phyloP scores from a whole-genome alignment of 2,113 vertebrate species.

The Hystrix brachyura region DNA sequence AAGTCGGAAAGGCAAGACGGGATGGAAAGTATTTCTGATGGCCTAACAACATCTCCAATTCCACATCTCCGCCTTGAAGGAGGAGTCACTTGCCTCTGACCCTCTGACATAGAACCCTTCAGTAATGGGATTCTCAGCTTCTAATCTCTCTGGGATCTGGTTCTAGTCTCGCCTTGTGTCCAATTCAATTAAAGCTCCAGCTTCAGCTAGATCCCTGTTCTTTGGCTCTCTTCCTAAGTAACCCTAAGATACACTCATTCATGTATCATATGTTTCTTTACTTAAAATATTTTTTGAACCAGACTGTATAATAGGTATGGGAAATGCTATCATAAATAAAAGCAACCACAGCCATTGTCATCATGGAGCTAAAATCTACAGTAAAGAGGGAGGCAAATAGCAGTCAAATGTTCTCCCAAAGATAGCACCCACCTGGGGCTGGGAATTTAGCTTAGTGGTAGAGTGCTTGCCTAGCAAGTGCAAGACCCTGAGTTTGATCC shows the following conservation, averaged over 20 bases:
- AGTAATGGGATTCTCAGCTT: not conserved
- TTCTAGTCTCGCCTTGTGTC: not conserved
- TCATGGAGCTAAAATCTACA: not conserved
- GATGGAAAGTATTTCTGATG: not conserved
- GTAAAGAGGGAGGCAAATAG: not conserved
- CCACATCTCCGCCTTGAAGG: not conserved
- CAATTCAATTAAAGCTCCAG: not conserved
- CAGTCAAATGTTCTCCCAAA: not conserved
- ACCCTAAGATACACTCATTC: not conserved
- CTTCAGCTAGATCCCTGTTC: not conserved
- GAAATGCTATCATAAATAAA: not conserved
- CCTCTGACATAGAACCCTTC: not conserved
- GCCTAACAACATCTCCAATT: not conserved
- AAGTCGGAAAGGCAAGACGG: not conserved
- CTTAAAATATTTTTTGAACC: not conserved
- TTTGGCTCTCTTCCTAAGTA: not conserved
- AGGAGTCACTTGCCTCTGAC: not conserved
- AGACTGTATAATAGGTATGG: not conserved
- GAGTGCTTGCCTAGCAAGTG: too few relatives aligned
- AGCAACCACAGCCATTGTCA: not conserved
- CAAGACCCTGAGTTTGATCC: too few relatives aligned
- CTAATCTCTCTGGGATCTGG: not conserved
- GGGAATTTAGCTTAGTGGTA: too few relatives aligned
- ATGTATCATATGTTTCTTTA: not conserved
- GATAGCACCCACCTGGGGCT: not conserved